Base-by-base conservation (phyloP, 2,113 vertebrate species). In the Boleophthalmus pectinirostris region DNA sequence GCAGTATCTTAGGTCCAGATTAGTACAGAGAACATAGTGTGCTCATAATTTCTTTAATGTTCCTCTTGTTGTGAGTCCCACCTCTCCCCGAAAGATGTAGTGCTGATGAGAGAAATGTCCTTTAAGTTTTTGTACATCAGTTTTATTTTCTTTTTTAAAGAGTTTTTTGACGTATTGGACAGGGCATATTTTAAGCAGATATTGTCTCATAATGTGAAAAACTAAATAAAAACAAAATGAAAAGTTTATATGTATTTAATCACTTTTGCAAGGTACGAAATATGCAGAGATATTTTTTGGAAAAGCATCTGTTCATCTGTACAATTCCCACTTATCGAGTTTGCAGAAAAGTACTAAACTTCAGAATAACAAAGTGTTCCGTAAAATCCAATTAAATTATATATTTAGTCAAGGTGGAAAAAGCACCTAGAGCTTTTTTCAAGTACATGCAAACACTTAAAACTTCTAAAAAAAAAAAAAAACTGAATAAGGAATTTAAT, bases 381-480 rank as follows among this genome's bases (percentile, higher is more conserved):
- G 61, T 64, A 63, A 33, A 63, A 63, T 63, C 25, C 29, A 35
- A 38, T 63, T 35, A 43, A 51, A 47, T 18, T 51, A 35, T 63
- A 51, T 66, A 74, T 74, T 82, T 45, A 25, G 58, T 15, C 2
- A 15, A 33, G 25, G 24, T 33, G 58, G 25, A 61, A 20, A 15
- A 18, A 61, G 57, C 29, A 15, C 57, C 25, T 5, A 16, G 6
- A 61, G 58, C 25, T 60, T 29, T 60, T 25, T 5, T 29, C 12
- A 60, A 60, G 57, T 8, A 61, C 14, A 61, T 10, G 58, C 25
- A 18, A 25, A 18, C 24, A 14, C 56, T 58, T 25, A 14, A 15
- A 23, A 57, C 10, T 14, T 24, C n/a, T n/a, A n/a, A n/a, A n/a
- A n/a, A n/a, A n/a, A n/a, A n/a, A n/a, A 29, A 29, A 29, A 29